Evolutionary conservation across 2,888 invertebrate genomes (phyloP), one percentile per base, ranked within the genome.

Genomic region (Trypoxylon attenuatum): DNA sequence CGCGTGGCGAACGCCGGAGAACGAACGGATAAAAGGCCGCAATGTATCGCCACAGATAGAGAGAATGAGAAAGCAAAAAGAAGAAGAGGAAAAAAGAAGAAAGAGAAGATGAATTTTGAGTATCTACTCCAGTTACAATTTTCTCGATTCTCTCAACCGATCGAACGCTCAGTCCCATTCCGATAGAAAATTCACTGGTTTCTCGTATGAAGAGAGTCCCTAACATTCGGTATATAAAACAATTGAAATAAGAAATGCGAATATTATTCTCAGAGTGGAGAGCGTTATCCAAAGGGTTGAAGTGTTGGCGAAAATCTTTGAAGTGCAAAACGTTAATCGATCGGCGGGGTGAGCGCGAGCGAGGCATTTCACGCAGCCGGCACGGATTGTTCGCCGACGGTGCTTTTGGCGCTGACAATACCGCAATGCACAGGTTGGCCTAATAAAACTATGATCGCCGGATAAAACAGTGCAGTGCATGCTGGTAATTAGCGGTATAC

Each of bases 401-500:
- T 75, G 75, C 65, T 75, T 75, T 75, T 64, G 68, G 65, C 70
- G 71, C 81, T 78, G 79, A 82, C 82, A 81, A 83, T 79, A 76
- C 79, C 82, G 78, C 82, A 79, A 77, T 76, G 80, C 78, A 81
- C 82, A 74, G 80, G 78, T 77, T 77, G 81, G 71, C 80, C 82
- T 81, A 82, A 84, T 85, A 84, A 84, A 85, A 86, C 82, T 85
- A 83, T 83, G 82, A 83, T 82, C 77, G 81, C 66, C 76, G 80
- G 84, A 84, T 85, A 85, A 84, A 85, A 84, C 81, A 79, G 80
- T 75, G 72, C 78, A 69, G 80, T 77, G 82, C 83, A 80, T 74
- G 81, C 76, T 82, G 82, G 86, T 86, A 85, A 86, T 86, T 86
- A 86, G 86, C 79, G 85, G 84, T 84, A 79, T 81, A 82, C 86